Percentiles rank a stretch among this genome's conserved stretches.
Conservation (phyloP, 2,797 vertebrate species). For the Phrynocephalus vlangalii region DNA sequence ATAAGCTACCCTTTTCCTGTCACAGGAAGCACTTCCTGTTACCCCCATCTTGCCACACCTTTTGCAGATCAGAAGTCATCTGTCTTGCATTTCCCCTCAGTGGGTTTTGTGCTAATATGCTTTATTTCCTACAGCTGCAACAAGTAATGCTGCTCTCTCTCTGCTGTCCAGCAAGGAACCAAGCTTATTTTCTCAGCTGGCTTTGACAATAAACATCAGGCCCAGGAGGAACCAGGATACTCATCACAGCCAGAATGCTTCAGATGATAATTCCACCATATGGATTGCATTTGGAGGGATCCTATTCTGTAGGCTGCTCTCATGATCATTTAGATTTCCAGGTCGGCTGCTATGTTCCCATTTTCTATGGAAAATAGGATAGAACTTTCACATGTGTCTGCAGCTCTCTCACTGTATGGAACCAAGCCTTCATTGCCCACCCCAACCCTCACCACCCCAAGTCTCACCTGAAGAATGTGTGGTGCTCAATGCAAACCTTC, state of each 20-base stretch:
- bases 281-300: background rate
- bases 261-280: background rate
- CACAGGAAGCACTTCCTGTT: too few species aligned
- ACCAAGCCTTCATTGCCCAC: background rate
- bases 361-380: background rate
- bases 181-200: background rate
- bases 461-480: conserved; percentile 97
- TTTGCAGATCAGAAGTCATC: too few species aligned
- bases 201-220: background rate
- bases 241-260: background rate
- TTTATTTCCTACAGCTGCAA: background rate
- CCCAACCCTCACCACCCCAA: background rate
- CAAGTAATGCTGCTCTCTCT: background rate
- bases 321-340: too few species aligned
- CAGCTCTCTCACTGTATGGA: background rate
- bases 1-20: too few species aligned
- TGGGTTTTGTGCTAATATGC: background rate
- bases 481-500: conserved; percentile 99
- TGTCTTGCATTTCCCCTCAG: too few species aligned
- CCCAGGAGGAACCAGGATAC: background rate
- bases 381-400: background rate
- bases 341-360: background rate
- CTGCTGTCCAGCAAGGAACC: background rate
- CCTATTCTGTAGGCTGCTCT: background rate
- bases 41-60: background rate